phyloP scores from a whole-genome alignment of 2,113 vertebrate genomes.

The Paramormyrops kingsleyae region DNA sequence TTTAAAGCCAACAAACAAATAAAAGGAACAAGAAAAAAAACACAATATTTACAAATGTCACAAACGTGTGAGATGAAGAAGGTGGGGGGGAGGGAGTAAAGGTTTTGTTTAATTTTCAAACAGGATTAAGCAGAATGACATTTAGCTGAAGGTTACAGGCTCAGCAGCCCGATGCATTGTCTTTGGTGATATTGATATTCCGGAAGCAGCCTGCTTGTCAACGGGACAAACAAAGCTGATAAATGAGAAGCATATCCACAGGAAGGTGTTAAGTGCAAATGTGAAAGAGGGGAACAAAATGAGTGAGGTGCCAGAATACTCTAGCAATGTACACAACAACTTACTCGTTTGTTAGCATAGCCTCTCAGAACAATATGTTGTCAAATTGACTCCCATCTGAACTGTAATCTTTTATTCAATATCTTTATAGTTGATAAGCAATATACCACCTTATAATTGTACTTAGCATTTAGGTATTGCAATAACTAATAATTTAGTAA shows the following conservation, averaged over 20 bases:
- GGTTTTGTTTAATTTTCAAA: conserved; percentile 80
- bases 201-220: conserved; percentile 68
- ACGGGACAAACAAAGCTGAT: conserved; percentile 73
- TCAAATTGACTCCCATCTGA: background rate
- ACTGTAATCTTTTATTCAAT: background rate
- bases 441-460: background rate
- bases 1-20: conserved; percentile 40
- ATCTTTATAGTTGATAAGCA: background rate
- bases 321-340: background rate
- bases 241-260: conserved; percentile 69
- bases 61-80: conserved; percentile 39
- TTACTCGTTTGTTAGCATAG: background rate
- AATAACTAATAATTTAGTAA: background rate
- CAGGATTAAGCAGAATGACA: conserved; percentile 81
- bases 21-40: conserved; percentile 41
- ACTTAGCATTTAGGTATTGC: background rate
- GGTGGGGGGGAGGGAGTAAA: conserved; percentile 51
- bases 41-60: conserved; percentile 65
- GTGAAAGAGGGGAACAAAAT: conserved; percentile 50
- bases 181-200: conserved; percentile 78
- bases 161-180: conserved; percentile 56
- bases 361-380: background rate
- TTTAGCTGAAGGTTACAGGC: conserved; percentile 77
- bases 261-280: conserved; percentile 76
- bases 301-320: background rate